phyloP scores from a whole-genome alignment of 2,888 invertebrate species.

The Lasiommata megera region DNA sequence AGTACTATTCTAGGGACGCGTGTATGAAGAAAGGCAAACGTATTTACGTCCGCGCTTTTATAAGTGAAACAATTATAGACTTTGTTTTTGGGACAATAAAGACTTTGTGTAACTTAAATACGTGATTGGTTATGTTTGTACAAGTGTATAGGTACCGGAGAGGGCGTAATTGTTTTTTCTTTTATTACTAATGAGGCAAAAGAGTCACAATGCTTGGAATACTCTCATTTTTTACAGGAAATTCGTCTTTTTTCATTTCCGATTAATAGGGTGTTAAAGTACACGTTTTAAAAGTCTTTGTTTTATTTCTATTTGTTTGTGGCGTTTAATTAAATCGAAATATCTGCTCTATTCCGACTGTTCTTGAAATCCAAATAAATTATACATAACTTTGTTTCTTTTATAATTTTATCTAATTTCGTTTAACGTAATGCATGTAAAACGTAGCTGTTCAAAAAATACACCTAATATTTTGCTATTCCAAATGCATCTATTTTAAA shows the following conservation, averaged over 20 bases:
- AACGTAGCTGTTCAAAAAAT: no score
- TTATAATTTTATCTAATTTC: no score
- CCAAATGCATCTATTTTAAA: no score
- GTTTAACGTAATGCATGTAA: no score
- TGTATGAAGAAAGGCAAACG: slow-evolving; percentile 50
- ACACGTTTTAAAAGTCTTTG: slow-evolving; percentile 19
- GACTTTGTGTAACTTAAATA: slow-evolving; percentile 21
- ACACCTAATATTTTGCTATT: no score
- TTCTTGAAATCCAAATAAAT: neutral
- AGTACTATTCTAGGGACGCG: slow-evolving; percentile 53
- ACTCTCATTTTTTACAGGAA: slow-evolving; percentile 53
- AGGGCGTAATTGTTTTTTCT: slow-evolving; percentile 66
- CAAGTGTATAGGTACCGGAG: slow-evolving; percentile 44
- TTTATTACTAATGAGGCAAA: slow-evolving; percentile 76
- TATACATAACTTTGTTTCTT: no score
- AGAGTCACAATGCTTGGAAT: slow-evolving; percentile 66
- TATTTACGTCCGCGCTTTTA: slow-evolving; percentile 25
- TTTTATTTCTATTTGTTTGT: slow-evolving; percentile 23
- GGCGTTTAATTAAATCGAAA: slow-evolving; percentile 12
- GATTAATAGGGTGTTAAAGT: slow-evolving; percentile 29
- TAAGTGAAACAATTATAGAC: slow-evolving; percentile 37
- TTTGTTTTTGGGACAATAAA: slow-evolving; percentile 38
- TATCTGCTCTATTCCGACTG: neutral
- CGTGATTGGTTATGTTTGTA: slow-evolving; percentile 35
- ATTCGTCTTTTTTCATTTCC: slow-evolving; percentile 54